Evolutionary conservation across 2,888 invertebrate genomes (phyloP), one percentile per base, ranked within the genome.

Genomic region (Andrena camellia): DNA sequence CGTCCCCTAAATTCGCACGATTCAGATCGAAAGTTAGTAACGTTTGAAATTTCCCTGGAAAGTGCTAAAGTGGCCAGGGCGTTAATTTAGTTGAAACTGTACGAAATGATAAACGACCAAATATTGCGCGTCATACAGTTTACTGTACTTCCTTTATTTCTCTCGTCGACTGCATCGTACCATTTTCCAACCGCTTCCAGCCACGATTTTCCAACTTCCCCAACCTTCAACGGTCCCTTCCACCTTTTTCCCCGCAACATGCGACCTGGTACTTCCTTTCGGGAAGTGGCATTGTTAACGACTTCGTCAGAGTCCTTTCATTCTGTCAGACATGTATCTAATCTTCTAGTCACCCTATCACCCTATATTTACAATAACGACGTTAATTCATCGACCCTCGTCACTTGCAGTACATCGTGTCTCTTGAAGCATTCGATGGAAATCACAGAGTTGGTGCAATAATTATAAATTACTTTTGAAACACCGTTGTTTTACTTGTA

Each of bases 151-250:
- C 42, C 63, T 64, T 57, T 71, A 23, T 71, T 50, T 71, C 72
- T 31, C 31, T 17, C 17, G 26, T 23, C 13, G 7, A 29, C 54
- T 42, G 20, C 50, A 29, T 23, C 67, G 62, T 13, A 33, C 48
- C 68, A 67, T 54, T 78, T 26, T 33, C 33, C 74, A 33, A 23
- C 74, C 54, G 42, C 68, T 75, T 63, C 48, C 74, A 62, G 42
- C 66, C 67, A 63, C 54, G 57, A 75, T 75, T 78, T 68, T 68
- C 54, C 64, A 68, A 42, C 33, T 54, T 52, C 31, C 59, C 66
- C 31, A 60, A 72, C 66, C 66, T 70, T 57, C 71, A 57, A 57
- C 67, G 42, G 23, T 31, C 62, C 52, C 48, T 48, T 33, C 57
- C 50, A 35, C 52, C 60, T 67, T 78, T 78, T 74, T 68, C 31